These are phyloP conservation scores for Intellagama lesueurii DNA, from an alignment of 2,797 vertebrate genomes.

Conservation along the genomic window DNA sequence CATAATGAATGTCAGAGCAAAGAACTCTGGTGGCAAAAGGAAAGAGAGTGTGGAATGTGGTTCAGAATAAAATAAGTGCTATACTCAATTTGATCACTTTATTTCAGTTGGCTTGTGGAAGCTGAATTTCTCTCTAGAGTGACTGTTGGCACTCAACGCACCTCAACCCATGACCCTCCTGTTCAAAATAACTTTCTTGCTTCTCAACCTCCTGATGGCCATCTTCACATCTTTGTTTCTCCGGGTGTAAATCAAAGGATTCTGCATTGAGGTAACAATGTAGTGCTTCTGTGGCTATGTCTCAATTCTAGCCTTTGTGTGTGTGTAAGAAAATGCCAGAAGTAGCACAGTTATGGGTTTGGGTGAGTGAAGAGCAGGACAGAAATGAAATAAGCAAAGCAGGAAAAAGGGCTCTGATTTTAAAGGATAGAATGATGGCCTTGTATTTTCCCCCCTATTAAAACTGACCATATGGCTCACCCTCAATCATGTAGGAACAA, in stretches of 20 bases:
- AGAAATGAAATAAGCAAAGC: too few species aligned
- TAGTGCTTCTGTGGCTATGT: background rate
- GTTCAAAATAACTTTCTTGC: background rate
- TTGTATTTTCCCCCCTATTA: background rate
- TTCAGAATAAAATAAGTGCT: too few species aligned
- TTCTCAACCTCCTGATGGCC: conserved; percentile 54
- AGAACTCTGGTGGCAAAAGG: too few species aligned
- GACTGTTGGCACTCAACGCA: too few species aligned
- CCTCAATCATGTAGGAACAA: background rate
- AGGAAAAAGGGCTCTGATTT: too few species aligned
- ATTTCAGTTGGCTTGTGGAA: background rate
- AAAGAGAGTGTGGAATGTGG: too few species aligned
- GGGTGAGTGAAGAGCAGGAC: too few species aligned
- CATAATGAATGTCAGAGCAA: too few species aligned
- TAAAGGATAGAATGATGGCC: background rate
- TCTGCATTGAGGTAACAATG: conserved; percentile 66
- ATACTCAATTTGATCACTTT: too few species aligned
- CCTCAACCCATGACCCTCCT: background rate
- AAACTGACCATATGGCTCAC: background rate
- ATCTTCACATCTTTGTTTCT: conserved; percentile 66
- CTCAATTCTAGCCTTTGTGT: too few species aligned
- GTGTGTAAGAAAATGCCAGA: too few species aligned
- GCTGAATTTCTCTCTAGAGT: background rate
- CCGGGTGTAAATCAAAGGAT: conserved; percentile 68
- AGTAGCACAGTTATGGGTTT: too few species aligned